Evolutionary conservation across 1,140 invertebrate genomes (phyloP).

Genomic region (Stenopsyche tienmushanensis): DNA sequence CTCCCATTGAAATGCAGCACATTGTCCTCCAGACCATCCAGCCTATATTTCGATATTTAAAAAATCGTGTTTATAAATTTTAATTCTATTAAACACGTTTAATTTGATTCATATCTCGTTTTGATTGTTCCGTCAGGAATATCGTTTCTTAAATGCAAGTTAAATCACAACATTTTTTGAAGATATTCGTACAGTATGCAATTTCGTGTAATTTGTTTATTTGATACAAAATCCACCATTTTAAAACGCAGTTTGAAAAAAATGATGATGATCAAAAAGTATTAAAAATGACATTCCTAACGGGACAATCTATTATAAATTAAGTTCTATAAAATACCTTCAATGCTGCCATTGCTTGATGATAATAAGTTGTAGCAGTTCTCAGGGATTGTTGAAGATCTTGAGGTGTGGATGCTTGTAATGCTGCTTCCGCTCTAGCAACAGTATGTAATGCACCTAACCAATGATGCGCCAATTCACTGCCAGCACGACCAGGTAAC

Average conservation of each 20-base stretch:
- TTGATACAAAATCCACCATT: no score
- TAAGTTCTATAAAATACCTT: constrained; percentile 53
- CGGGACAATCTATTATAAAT: background rate
- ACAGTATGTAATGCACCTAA: constrained; percentile 74
- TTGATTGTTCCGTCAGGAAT: no score
- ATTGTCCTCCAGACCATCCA: constrained; percentile 58
- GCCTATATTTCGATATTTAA: constrained; percentile 39
- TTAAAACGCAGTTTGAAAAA: no score
- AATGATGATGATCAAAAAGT: no score
- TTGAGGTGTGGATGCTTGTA: constrained; percentile 43
- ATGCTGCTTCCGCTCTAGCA: constrained; percentile 61
- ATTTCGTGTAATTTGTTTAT: no score
- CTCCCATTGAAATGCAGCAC: constrained; percentile 71
- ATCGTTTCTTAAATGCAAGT: background rate
- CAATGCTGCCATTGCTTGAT: constrained; percentile 63
- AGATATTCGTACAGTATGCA: no score
- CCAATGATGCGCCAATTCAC: constrained; percentile 91
- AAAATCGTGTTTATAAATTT: background rate
- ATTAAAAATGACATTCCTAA: no score
- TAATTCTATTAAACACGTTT: background rate
- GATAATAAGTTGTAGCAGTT: constrained; percentile 60
- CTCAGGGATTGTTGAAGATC: constrained; percentile 62
- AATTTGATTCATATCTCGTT: background rate
- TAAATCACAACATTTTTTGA: no score
- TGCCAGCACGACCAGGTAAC: constrained; percentile 74